Evolutionary conservation across 2,113 vertebrate genomes (phyloP), one percentile per base, ranked within the genome.

Genomic region (Xiphophorus couchianus): DNA sequence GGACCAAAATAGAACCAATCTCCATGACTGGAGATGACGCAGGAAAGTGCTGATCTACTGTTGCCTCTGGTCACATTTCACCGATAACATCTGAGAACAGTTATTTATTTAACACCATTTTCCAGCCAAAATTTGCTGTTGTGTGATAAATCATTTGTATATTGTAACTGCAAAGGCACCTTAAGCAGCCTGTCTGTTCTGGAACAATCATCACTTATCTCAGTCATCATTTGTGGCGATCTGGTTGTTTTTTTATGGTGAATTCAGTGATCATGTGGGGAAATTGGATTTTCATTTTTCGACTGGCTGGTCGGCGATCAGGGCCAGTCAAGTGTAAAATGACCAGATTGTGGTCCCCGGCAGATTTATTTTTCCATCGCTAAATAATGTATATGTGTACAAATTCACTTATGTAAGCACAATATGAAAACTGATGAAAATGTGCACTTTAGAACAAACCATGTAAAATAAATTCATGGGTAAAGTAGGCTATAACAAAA

Each of bases 1-100:
- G 75, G 72, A 48, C 75, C 29, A 35, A 65, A 86, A 86, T 86
- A 76, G 79, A 83, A 86, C 66, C 60, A 0, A 33, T 69, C 62
- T 70, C 7, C 9, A 25, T 71, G 73, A 44, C 9, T 54, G 63
- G 71, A 86, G 66, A 72, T 82, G 25, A 85, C 67, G 29, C 17
- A 28, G 37, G 63, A 30, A 17, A 14, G 51, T 29, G 4, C 19
- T 58, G 3, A 42, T 4, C 30, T 66, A 3, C 71, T 5, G 19
- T 44, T 60, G 62, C 11, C 10, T 70, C 31, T 30, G 42, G n/a
- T 29, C 2, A 30, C 19, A 29, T 48, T 44, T 37, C 3, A 28
- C 35, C 9, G 9, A 35, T 61, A 61, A 61, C n/a, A 28, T 19
- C 9, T 48, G 66, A 19, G 5, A 19, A 17, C 14, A 17, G 3